Evolutionary conservation across 2,888 invertebrate species (phyloP), one percentile per base, ranked within the genome.

Genomic region (Melieria picta): DNA sequence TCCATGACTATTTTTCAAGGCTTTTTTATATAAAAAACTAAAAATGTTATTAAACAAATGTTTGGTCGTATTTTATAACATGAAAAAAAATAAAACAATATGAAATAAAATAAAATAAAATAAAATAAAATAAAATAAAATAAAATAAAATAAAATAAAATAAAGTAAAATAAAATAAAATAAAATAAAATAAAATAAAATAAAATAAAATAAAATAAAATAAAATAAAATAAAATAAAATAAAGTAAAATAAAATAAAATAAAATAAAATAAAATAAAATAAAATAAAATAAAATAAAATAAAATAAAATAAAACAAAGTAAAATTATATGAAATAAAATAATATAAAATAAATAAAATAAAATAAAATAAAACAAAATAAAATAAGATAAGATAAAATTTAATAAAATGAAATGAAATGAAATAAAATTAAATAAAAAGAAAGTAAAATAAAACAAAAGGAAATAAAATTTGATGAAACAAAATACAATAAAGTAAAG

Each of bases 401-500:
- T n/a, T 10, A 16, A 42, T 46, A 50, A 60, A 68, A 13, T 68
- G 48, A 30, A 60, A 68, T 43, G 42, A 68, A 43, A 65, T 56
- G 43, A 65, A 56, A 65, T 48, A 56, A 56, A 57, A 48, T 45
- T 60, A 46, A 16, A 47, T 42, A 42, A 47, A 58, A 46, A n/a
- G n/a, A n/a, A n/a, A n/a, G n/a, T 45, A 42, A 46, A 48, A 58
- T 60, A 60, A 45, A 13, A 7, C 30, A 60, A n/a, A 30, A 57
- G 16, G 58, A 46, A 16, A 47, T 42, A 42, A 47, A 58, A 46
- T 45, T n/a, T n/a, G n/a, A n/a, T n/a, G n/a, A n/a, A n/a, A 48
- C 7, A 42, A 46, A 48, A 58, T 60, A 60, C n/a, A 13, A 7
- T 30, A 60, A n/a, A 30, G 11, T n/a, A 42, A 57, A 46, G 9